These are phyloP conservation scores for Cephalopachus bancanus DNA, from an alignment of 2,797 vertebrate genomes.

Conservation along the genomic window DNA sequence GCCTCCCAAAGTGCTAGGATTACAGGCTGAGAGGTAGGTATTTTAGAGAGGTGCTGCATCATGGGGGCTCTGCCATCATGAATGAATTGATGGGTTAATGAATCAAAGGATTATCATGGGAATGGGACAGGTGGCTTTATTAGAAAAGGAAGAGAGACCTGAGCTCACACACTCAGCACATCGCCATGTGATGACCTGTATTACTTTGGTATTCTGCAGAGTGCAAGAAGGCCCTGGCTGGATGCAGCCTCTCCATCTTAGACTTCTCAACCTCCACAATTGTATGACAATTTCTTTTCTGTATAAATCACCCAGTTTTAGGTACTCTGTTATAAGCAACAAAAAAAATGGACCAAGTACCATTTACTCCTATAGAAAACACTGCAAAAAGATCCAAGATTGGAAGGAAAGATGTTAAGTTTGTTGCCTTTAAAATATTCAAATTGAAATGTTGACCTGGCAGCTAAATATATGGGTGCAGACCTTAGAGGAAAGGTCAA, in stretches of 20 bases:
- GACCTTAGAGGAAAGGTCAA: neutral
- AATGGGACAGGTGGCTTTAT: neutral
- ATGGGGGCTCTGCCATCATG: neutral
- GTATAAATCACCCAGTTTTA: neutral
- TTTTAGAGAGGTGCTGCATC: neutral
- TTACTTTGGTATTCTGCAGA: neutral
- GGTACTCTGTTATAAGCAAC: neutral
- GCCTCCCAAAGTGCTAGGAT: too few relatives aligned
- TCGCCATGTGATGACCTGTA: neutral
- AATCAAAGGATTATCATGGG: neutral
- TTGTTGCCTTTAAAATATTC: neutral
- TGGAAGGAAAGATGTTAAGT: slow-evolving; percentile 9
- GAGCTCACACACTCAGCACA: neutral
- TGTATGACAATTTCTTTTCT: neutral
- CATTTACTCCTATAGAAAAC: neutral
- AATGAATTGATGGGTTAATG: neutral
- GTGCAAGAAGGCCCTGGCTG: neutral
- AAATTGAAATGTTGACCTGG: slow-evolving; percentile 27
- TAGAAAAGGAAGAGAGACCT: neutral
- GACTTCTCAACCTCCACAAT: neutral
- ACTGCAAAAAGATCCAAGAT: neutral
- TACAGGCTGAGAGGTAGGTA: neutral
- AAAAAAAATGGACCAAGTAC: neutral
- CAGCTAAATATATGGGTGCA: neutral
- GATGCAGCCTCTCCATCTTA: neutral